Evolutionary conservation across 2,797 vertebrate species (phyloP), one percentile per base, ranked within the genome.

Genomic region (Pangasius larnaudii): DNA sequence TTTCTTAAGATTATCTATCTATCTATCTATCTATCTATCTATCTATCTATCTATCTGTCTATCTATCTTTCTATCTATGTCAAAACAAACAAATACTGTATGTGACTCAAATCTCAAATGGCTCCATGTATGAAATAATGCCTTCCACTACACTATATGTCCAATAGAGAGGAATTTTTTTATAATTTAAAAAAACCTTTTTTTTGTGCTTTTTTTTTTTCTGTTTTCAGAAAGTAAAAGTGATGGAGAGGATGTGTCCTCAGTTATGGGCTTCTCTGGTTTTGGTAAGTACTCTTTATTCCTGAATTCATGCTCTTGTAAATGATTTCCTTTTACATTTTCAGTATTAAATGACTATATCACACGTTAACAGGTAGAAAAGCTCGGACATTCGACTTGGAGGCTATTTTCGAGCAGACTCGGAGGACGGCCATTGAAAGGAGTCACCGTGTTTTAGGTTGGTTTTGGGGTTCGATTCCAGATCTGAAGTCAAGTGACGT

Each of bases 351-450:
- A 14, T 46, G 39, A 16, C 2, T 46, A 2, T 49, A 9, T 87
- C 53, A 0, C 3, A 89, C 27, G 78, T 7, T 0, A 87, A 11
- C 90, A 99, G 98, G 98, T 81, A 99, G 98, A 90, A 99, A 99
- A 92, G 98, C 98, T 27, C 97, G 98, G 30, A 99, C 98, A 0
- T 99, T 99, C 94, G 99, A 99, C 89, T 93, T 99, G 49, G 96
- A 98, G 89, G 98, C 99, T 58, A 98, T 99, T 95, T 99, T 99
- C 94, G 99, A 99, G 90, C 97, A 98, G 92, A 99, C 99, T 0
- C 96, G 99, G 79, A 96, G 98, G 88, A 99, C 98, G 24, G 98
- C 99, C 0, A 97, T 98, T 67, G 98, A 99, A 92, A 97, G 98
- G 91, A 99, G 98, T 94, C 96, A 97, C 59, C 97, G 93, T 49